phyloP scores from a whole-genome alignment of 2,113 vertebrate species.

The Oreochromis spilurus region DNA sequence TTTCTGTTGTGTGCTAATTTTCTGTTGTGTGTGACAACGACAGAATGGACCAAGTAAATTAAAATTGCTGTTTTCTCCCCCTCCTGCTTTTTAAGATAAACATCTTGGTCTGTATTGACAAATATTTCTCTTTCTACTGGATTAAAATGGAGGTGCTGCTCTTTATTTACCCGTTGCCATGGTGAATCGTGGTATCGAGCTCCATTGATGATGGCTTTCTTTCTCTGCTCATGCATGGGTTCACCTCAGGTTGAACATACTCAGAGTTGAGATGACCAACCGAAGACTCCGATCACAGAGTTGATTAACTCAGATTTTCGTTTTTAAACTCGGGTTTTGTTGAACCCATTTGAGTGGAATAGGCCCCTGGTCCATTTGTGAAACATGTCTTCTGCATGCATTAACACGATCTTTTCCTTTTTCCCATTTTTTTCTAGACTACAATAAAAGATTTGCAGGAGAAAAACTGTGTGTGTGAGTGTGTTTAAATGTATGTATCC shows the following conservation, averaged over 20 bases:
- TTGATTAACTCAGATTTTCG: not conserved
- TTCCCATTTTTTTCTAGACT: accelerated
- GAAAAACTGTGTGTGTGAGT: not conserved
- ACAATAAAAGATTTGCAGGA: not conserved
- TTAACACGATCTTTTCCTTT: not conserved
- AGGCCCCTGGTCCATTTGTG: not conserved
- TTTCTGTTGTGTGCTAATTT: too few species aligned
- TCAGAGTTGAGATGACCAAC: not conserved
- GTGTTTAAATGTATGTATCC: not conserved
- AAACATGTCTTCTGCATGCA: not conserved
- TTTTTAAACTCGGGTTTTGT: not conserved
- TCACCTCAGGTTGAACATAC: not conserved
- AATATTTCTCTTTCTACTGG: not conserved
- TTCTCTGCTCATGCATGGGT: not conserved
- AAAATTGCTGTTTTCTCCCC: not conserved
- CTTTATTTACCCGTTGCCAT: not conserved
- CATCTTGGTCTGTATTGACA: not conserved
- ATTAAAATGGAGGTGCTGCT: not conserved
- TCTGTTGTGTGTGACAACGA: too few species aligned
- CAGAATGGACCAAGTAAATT: not conserved
- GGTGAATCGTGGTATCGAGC: not conserved
- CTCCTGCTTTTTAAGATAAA: not conserved
- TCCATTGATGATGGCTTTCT: not conserved
- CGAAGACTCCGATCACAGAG: not conserved
- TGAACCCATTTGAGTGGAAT: not conserved